A percentile compares a stretch with the other conserved stretches of the same genome.
phyloP scores from a whole-genome alignment of 2,797 vertebrate species.

The Peromyscus melanophrys region DNA sequence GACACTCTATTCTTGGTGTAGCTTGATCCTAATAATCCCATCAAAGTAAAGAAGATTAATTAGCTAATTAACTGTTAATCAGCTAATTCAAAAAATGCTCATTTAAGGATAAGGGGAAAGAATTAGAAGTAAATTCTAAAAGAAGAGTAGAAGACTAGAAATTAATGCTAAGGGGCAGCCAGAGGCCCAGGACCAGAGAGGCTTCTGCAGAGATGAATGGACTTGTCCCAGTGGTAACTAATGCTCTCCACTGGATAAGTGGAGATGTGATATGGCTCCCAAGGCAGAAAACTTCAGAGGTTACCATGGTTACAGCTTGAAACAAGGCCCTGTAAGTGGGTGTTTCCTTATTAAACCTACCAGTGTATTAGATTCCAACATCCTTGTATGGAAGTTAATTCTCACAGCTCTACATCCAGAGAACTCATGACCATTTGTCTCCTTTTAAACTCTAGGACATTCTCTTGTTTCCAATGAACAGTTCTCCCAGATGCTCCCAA shows the following conservation, averaged over 20 bases:
- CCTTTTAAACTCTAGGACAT: slow-evolving; percentile 18
- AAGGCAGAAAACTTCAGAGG: slow-evolving; percentile 29
- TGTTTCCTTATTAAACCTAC: slow-evolving; percentile 41
- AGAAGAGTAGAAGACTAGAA: not conserved
- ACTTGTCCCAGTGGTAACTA: not conserved
- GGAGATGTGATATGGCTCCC: not conserved
- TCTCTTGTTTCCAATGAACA: slow-evolving; percentile 38
- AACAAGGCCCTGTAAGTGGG: not conserved
- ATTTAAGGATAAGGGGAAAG: not conserved
- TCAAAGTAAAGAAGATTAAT: slow-evolving; percentile 50
- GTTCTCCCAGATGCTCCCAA: not conserved
- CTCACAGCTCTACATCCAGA: slow-evolving; percentile 44
- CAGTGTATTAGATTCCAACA: not conserved
- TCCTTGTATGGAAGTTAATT: not conserved
- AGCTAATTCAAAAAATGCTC: slow-evolving; percentile 36
- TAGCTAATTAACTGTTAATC: not conserved
- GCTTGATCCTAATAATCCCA: slow-evolving; percentile 40
- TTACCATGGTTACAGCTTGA: not conserved
- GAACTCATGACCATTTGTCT: not conserved
- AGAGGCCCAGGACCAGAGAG: not conserved
- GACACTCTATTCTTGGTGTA: not conserved
- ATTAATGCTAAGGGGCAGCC: not conserved
- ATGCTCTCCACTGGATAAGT: not conserved
- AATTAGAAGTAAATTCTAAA: not conserved
- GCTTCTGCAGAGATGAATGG: not conserved